Percentiles rank a stretch among this genome's conserved stretches.
Evolutionary conservation across 2,888 invertebrate species (phyloP).

Genomic region (Subacronicta megacephala): DNA sequence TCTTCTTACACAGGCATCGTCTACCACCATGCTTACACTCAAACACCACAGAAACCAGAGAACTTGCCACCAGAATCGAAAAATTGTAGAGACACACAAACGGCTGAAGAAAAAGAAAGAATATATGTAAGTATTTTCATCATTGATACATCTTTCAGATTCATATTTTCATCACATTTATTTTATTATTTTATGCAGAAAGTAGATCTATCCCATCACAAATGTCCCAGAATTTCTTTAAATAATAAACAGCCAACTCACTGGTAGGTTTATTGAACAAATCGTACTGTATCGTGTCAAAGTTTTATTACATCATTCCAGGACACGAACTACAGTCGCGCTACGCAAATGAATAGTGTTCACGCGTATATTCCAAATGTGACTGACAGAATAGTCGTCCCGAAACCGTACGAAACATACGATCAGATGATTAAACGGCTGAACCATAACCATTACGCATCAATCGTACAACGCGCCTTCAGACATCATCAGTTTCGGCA

Average conservation of each 20-base stretch:
- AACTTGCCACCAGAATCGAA: conserved; percentile 86
- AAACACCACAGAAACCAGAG: conserved; percentile 92
- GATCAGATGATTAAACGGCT: conserved; percentile 90
- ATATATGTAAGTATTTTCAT: conserved; percentile 73
- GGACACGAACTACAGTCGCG: conserved; percentile 88
- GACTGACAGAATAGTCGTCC: conserved; percentile 90
- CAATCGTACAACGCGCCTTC: conserved; percentile 92
- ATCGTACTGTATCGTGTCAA: conserved; percentile 1
- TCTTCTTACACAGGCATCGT: conserved; percentile 82
- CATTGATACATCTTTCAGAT: background rate
- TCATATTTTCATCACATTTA: too few species aligned
- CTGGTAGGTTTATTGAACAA: background rate
- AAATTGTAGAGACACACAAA: conserved; percentile 92
- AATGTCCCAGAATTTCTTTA: too few species aligned
- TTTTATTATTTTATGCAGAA: too few species aligned
- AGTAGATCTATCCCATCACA: too few species aligned
- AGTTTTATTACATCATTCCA: conserved; percentile 58
- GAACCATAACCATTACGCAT: conserved; percentile 88
- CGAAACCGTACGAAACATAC: conserved; percentile 91
- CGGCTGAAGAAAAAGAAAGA: conserved; percentile 87
- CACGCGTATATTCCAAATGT: conserved; percentile 90
- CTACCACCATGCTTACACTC: conserved; percentile 95
- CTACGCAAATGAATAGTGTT: conserved; percentile 90
- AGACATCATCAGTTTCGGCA: conserved; percentile 88
- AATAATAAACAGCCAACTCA: too few species aligned